Base-by-base conservation (phyloP, 2,797 vertebrate genomes). In the Leucoraja ocellata region DNA sequence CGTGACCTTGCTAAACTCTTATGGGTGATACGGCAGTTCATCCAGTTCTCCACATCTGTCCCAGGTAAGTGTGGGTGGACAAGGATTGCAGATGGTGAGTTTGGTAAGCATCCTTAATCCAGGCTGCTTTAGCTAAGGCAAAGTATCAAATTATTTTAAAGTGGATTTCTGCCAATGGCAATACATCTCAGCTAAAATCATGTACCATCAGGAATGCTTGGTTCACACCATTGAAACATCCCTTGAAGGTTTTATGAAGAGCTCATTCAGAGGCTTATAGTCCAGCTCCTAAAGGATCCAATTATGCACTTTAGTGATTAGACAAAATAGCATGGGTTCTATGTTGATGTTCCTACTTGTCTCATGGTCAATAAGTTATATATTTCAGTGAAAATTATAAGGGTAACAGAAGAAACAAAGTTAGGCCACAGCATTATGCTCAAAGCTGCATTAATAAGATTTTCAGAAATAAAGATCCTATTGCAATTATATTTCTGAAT, bases 131-230 rank as follows among this genome's bases (percentile, higher is more conserved):
- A 74, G 71, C 21, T 21, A 18, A 74, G 46, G 71, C 84, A 74
- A 74, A 71, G 90, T 28, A 28, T 76, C 90, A 74, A 92, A 76
- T 92, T 25, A 92, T 92, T 92, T 76, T 76, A n/a, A 92, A 23
- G 25, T 58, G 71, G 73, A 58, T 76, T 18, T 92, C 71, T 92
- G 71, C 71, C 90, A 92, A 76, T 76, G 25, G 28, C 39, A 92
- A 74, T 11, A 92, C 54, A 76, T 7, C 28, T 76, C 5, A n/a
- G 23, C 90, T 71, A 76, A 92, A 71, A 76, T n/a, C 25, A 18
- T 23, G 10, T 92, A 39, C 73, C 73, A 74, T 25, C 71, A 76
- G 90, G 25, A 76, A 92, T 76, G 46, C 39, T 63, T 73, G 74
- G 54, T n/a, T 71, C 90, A 91, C 90, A 14, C 18, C 11, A 92